Evolutionary conservation across 2,113 vertebrate species (phyloP).

Genomic region (Nothobranchius furzeri): DNA sequence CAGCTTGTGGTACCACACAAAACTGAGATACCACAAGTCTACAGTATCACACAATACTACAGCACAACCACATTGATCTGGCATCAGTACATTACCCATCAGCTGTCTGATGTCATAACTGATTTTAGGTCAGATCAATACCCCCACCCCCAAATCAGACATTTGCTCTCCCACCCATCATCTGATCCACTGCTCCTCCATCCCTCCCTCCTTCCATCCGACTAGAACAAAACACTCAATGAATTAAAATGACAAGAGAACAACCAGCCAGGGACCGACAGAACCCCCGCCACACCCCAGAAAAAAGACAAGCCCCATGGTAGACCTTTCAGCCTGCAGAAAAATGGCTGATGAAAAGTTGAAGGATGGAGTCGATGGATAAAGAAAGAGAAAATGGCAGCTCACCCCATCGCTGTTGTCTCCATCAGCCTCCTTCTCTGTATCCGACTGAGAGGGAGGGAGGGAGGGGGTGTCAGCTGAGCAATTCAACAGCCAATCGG

Average conservation of each 20-base stretch:
- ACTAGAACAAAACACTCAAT: constrained; percentile 1
- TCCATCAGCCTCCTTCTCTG: constrained; percentile 61
- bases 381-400: constrained; percentile 71
- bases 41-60: no score
- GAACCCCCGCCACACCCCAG: constrained; percentile 29
- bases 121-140: constrained; percentile 14
- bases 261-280: no score
- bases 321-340: neutral
- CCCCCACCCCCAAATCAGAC: constrained; percentile 19
- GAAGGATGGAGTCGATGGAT: constrained; percentile 18
- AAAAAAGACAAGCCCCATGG: neutral
- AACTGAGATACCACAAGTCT: no score
- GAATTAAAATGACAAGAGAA: constrained; percentile 6
- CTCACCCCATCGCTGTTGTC: constrained; percentile 72
- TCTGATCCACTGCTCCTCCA: neutral
- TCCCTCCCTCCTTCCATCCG: neutral
- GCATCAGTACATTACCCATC: no score
- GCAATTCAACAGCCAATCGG: constrained; percentile 48
- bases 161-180: constrained; percentile 47
- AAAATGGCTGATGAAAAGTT: neutral
- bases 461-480: constrained; percentile 59
- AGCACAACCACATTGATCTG: no score
- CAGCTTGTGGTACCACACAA: no score
- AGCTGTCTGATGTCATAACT: neutral
- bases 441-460: constrained; percentile 40